Base-by-base conservation (phyloP, 2,113 vertebrate species). In the Pheucticus melanocephalus region DNA sequence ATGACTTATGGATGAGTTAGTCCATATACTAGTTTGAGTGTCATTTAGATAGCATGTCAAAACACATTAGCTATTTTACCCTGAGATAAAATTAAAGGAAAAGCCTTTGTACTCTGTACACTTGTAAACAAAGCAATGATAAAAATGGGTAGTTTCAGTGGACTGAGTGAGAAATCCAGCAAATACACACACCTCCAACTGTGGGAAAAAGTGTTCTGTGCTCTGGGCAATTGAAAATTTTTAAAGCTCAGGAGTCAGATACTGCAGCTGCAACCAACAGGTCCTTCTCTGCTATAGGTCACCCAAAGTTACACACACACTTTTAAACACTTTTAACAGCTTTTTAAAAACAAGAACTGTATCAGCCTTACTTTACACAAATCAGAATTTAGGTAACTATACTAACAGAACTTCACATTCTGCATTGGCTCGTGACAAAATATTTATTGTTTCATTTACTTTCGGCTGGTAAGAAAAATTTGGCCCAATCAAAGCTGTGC, bases 1-100 rank as follows among this genome's bases (percentile, higher is more conserved):
- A 99, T 99, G 98, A 98, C 98, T 99, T 99, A 99, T 99, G 98
- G 99, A 98, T 99, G 98, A 99, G 98, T 98, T 98, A 98, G 96
- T 98, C 97, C 82, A 30, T 98, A 98, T 98, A 97, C 98, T 97
- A 97, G 98, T 98, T 98, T 95, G 97, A 95, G 96, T 97, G 97
- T 98, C 98, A 97, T 98, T 98, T 98, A 98, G 98, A 98, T 98
- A 98, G 98, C 98, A 97, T 96, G 98, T 98, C 98, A 99, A 98
- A 98, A 98, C 97, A 98, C 97, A 98, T 99, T 98, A 98, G 97
- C 97, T 95, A 79, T 97, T 95, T 96, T 96, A 97, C 86, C 84
- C 93, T 44, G 86, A 97, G 95, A 94, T 82, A 95, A 97, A 97
- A 97, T 97, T 97, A 91, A 96, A 91, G 82, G 80, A 93, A 81